phyloP scores from a whole-genome alignment of 37 sponge, comb jelly and placozoan species.

The Amphimedon queenslandica region DNA sequence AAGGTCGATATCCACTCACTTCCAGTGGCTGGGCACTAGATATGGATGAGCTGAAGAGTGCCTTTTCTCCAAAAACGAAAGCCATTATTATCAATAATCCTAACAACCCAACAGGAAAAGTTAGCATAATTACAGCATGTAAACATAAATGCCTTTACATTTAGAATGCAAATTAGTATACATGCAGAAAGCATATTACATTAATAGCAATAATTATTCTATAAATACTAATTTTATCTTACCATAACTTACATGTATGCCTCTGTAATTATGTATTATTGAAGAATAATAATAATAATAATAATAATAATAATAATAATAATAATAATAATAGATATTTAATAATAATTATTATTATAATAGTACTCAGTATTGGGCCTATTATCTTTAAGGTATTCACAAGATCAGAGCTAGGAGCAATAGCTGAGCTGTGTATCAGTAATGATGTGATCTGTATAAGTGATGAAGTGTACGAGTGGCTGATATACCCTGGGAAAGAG shows the following conservation, averaged over 20 bases:
- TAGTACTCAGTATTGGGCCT: too few relatives aligned
- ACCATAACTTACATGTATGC: too few relatives aligned
- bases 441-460: slow-evolving; percentile 88
- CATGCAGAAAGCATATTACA: too few relatives aligned
- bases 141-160: not conserved
- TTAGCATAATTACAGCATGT: not conserved
- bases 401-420: slow-evolving; percentile 74
- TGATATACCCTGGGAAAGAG: slow-evolving; percentile 69
- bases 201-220: too few relatives aligned
- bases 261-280: too few relatives aligned
- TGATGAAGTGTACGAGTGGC: slow-evolving; percentile 99
- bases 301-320: too few relatives aligned
- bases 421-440: slow-evolving; percentile 87
- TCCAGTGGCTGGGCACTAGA: slow-evolving; percentile 82
- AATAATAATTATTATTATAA: too few relatives aligned
- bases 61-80: slow-evolving; percentile 86
- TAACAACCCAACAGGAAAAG: slow-evolving; percentile 94
- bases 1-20: slow-evolving; percentile 33
- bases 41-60: slow-evolving; percentile 70
- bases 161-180: too few relatives aligned
- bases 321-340: too few relatives aligned
- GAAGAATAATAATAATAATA: too few relatives aligned
- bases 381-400: too few relatives aligned
- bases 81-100: slow-evolving; percentile 89
- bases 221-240: too few relatives aligned